Conservation (phyloP, 2,888 invertebrate genomes). For the Leptinotarsa tumamoca region DNA sequence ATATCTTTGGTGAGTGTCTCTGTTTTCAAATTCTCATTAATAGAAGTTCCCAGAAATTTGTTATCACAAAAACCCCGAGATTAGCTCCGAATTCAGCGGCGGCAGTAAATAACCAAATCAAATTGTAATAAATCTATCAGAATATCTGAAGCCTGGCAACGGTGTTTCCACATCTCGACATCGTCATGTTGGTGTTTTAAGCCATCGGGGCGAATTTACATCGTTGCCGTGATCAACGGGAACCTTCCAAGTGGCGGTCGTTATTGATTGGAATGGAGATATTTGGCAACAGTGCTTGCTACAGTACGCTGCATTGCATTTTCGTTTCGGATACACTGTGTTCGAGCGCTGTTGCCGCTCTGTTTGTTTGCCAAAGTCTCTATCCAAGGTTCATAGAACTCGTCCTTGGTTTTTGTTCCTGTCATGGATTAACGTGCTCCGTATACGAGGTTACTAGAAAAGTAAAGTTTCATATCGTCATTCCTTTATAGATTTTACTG, state of each 20-base stretch:
- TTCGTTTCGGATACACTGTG: conserved; percentile 41
- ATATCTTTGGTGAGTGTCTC: not conserved
- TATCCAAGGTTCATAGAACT: conserved; percentile 40
- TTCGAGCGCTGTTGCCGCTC: conserved; percentile 39
- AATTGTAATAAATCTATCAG: conserved; percentile 38
- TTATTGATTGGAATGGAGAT: conserved; percentile 63
- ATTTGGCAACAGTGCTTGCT: conserved; percentile 62
- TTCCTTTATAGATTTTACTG: too few relatives aligned
- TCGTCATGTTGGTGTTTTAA: conserved; percentile 42
- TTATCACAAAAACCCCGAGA: conserved; percentile 12
- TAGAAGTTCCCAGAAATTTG: conserved; percentile 3
- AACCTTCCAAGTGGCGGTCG: conserved; percentile 57
- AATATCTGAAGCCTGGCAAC: conserved; percentile 38
- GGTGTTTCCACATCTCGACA: conserved; percentile 34
- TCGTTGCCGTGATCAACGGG: conserved; percentile 53
- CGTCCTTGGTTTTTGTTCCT: conserved; percentile 37
- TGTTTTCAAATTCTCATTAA: not conserved
- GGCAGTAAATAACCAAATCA: conserved; percentile 23
- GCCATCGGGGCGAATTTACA: conserved; percentile 40
- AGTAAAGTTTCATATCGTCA: conserved; percentile 25
- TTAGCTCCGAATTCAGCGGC: conserved; percentile 19
- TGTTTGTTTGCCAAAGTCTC: conserved; percentile 37
- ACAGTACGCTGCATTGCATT: conserved; percentile 64
- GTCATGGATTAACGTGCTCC: conserved; percentile 36
- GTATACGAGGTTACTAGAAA: conserved; percentile 27